Base-by-base conservation (phyloP, 1,140 invertebrate species). In the Saccostrea echinata region DNA sequence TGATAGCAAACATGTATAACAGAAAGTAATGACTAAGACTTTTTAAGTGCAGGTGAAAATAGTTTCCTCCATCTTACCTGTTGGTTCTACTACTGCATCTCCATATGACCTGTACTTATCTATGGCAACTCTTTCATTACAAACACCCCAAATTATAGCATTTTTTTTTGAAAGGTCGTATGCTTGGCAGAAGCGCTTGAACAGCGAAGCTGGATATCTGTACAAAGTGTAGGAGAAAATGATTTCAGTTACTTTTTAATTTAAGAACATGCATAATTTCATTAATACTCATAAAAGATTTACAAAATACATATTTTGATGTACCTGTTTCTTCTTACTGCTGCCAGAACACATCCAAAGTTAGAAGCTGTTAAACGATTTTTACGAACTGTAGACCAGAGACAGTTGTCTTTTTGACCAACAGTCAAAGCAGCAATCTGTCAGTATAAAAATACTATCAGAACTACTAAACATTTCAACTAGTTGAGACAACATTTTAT, bases 61-160 rank as follows among this genome's bases (percentile, higher is more conserved):
- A 55, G 64, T 71, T 24, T 13, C 12, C 27, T 71, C 21, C 12
- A 27, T 30, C 27, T 27, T 71, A 84, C 83, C 53, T 33, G 83
- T 84, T 55, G 53, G 53, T n/a, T 84, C 83, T 61, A 84, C 83
- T 13, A 84, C 83, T 61, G 83, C 53, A 61, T 84, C 83, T 11
- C 83, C 83, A 84, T 33, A 84, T 12, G 83, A 61, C 18, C 53
- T 33, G 61, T 61, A 84, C n/a, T 61, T 61, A 8, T 84, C 83
- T 35, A 27, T 61, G 0, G 83, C 83, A 27, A 11, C 27, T n/a
- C 53, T 30, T 9, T 84, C 83, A 61, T 84, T 84, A 30, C 24
- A 61, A 13, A 57, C 35, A 12, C 83, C 83, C 83, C 55, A 84
- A 12, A 61, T 30, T 27, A 84, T 84, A 3, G 53, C 53, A 61